Base-by-base conservation (phyloP, 2,113 vertebrate genomes). In the Tupaia tana region DNA sequence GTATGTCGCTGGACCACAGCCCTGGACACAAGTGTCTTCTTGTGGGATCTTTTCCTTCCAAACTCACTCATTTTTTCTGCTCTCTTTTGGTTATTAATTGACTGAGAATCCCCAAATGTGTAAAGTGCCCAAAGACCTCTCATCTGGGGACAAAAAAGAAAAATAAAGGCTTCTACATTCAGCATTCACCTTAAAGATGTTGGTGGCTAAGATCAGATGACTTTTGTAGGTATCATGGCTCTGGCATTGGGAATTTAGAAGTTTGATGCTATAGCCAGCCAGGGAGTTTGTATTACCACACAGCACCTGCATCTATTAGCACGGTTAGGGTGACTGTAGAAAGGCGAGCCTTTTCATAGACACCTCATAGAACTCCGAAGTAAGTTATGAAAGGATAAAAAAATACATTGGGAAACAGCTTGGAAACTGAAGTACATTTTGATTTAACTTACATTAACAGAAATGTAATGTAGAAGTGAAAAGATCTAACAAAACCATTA, bases 401-500 rank as follows among this genome's bases (percentile, higher is more conserved):
- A 98, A 98, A 98, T 98, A 98, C 98, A 96, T 98, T 94, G 95
- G 98, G 98, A 98, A 98, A 92, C 97, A 96, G 97, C 97, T 98
- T 97, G 97, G 98, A 97, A 98, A 98, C 97, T 95, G 98, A 98
- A 98, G 98, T 98, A 98, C 98, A 97, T 98, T 98, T 98, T 98
- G 97, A 98, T 98, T 98, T 98, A 98, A 98, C 98, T 98, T 98
- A 98, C 98, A 98, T 98, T 98, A 98, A 98, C 98, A 97, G 98
- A 98, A 99, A 98, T 97, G 98, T 98, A 99, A 98, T 98, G 98
- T 98, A 98, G 98, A 98, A 98, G 98, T 97, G 98, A 98, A 97
- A 97, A 97, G 98, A 98, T 98, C 98, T 98, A 98, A 98, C 98
- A 98, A 98, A 98, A 98, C 97, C 97, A 98, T 98, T 98, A 98